These are phyloP conservation scores for Drosophila nikananu DNA, from an alignment of 1,140 invertebrate species.

Conservation along the genomic window DNA sequence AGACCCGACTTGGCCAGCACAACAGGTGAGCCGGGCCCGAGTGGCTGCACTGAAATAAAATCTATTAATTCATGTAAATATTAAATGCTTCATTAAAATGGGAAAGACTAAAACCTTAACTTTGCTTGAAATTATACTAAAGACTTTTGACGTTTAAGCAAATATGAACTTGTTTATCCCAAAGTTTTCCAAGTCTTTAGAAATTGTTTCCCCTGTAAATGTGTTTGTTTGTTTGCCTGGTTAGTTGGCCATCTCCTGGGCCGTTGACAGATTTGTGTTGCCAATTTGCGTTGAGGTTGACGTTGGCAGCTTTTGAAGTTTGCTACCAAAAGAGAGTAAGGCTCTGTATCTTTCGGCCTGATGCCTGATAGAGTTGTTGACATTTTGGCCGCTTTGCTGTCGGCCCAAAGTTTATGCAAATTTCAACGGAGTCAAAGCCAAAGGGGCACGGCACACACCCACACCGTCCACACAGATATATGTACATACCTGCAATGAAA, in stretches of 20 bases:
- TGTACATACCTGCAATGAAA: slow-evolving; percentile 73
- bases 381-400: slow-evolving; percentile 63
- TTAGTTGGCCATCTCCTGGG: slow-evolving; percentile 33
- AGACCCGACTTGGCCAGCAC: slow-evolving; percentile 43
- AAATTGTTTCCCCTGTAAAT: background rate
- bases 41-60: slow-evolving; percentile 15
- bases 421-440: slow-evolving; percentile 46
- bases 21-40: slow-evolving; percentile 61
- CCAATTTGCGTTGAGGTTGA: slow-evolving; percentile 65
- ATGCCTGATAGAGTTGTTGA: slow-evolving; percentile 80
- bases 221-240: slow-evolving; percentile 23
- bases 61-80: background rate
- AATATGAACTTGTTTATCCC: background rate
- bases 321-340: slow-evolving; percentile 40
- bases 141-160: background rate
- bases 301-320: slow-evolving; percentile 36
- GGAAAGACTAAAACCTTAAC: background rate
- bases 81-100: background rate
- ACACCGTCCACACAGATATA: slow-evolving; percentile 20
- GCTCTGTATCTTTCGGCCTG: slow-evolving; percentile 47
- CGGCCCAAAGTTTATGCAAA: slow-evolving; percentile 71
- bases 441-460: slow-evolving; percentile 41
- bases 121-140: background rate
- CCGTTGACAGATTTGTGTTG: slow-evolving; percentile 77
- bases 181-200: background rate